A percentile compares a stretch with the other conserved stretches of the same genome.
phyloP scores from a whole-genome alignment of 64 coral and sea anemone genomes.

The Pocillopora damicornis region DNA sequence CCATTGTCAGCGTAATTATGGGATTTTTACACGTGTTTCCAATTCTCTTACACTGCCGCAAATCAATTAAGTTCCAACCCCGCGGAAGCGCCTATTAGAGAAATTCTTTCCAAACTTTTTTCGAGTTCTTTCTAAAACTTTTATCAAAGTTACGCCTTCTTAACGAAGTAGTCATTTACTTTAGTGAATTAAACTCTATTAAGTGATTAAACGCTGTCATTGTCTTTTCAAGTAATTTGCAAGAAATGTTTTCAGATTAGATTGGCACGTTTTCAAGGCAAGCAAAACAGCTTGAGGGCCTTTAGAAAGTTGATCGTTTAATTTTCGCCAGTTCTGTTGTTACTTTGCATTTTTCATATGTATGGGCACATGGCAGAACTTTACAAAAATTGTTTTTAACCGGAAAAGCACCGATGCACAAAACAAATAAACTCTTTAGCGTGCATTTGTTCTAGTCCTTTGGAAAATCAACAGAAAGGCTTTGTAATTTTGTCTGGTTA shows the following conservation, averaged over 20 bases:
- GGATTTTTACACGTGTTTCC: constrained; percentile 7
- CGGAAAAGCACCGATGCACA: neutral
- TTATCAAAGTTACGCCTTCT: neutral
- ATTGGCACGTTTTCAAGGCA: neutral
- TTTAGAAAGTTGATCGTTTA: neutral
- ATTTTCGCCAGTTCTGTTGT: neutral
- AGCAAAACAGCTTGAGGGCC: neutral
- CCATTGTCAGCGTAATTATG: constrained; percentile 1
- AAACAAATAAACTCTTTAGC: neutral
- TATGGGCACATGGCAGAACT: neutral
- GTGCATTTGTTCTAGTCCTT: neutral
- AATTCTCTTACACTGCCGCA: neutral
- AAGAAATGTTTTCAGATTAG: neutral
- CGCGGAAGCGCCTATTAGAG: neutral
- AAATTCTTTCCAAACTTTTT: neutral
- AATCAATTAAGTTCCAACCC: neutral
- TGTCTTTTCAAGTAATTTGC: neutral
- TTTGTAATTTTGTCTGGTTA: too few relatives aligned
- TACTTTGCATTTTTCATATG: constrained; percentile 2
- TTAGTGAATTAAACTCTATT: neutral
- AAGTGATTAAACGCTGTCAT: neutral
- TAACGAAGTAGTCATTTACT: neutral
- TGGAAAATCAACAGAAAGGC: too few relatives aligned
- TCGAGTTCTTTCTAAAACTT: neutral
- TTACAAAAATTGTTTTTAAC: neutral